Evolutionary conservation across 2,113 vertebrate genomes (phyloP).

Genomic region (Cynopterus brachyotis): DNA sequence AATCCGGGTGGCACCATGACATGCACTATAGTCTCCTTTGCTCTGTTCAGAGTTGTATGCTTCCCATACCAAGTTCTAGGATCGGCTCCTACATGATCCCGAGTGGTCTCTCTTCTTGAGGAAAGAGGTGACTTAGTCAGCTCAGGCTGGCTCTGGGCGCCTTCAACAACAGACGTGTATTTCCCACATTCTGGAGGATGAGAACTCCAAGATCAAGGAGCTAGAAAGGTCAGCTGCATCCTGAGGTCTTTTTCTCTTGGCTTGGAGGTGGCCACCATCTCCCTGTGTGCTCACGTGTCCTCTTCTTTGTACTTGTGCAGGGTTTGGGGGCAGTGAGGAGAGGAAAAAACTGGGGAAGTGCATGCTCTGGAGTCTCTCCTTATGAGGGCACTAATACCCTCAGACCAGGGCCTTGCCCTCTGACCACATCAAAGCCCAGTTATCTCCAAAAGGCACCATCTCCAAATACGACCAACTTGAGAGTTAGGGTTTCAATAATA

Average conservation of each 20-base stretch:
- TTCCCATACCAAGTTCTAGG: neutral
- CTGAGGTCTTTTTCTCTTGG: neutral
- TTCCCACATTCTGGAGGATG: neutral
- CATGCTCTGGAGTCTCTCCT: neutral
- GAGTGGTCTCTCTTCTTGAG: neutral
- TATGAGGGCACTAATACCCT: too few relatives aligned
- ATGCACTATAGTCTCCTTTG: too few relatives aligned
- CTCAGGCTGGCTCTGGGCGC: neutral
- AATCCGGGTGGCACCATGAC: neutral
- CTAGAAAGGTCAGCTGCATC: neutral
- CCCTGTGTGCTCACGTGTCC: neutral
- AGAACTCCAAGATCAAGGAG: neutral
- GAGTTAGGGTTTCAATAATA: neutral
- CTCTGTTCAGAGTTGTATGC: neutral
- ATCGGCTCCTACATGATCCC: neutral
- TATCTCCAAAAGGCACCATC: neutral
- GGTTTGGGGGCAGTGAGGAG: fast-evolving
- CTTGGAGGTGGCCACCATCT: neutral
- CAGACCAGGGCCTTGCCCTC: neutral
- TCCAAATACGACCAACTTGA: neutral
- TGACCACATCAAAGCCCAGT: neutral
- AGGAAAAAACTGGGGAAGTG: too few relatives aligned
- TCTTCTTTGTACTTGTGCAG: neutral
- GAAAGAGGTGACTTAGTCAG: neutral
- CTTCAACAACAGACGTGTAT: neutral